phyloP scores from a whole-genome alignment of 2,113 vertebrate species.

The Myiagra hebetior region DNA sequence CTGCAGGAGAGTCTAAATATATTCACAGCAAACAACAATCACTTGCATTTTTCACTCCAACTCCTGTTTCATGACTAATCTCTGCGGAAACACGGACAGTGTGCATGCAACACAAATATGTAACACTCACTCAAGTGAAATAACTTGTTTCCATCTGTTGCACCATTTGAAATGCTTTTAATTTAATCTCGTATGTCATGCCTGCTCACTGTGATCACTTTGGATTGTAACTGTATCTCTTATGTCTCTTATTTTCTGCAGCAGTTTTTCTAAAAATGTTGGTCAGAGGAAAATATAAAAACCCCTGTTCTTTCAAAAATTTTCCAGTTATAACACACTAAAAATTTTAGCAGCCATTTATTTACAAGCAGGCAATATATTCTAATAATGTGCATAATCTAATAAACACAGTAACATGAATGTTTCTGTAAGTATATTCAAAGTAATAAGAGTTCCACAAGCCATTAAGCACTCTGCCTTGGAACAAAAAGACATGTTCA shows the following conservation, averaged over 20 bases:
- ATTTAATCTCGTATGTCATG: neutral
- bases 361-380: neutral
- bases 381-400: neutral
- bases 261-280: neutral
- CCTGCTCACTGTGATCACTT: neutral
- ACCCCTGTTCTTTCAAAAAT: rapidly evolving
- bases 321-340: neutral
- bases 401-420: neutral
- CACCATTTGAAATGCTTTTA: neutral
- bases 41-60: neutral
- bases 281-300: neutral
- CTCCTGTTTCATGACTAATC: neutral
- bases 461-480: neutral
- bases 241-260: neutral
- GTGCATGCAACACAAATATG: neutral
- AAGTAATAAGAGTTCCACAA: neutral
- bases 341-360: neutral
- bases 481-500: neutral
- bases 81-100: neutral
- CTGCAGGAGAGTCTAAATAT: neutral
- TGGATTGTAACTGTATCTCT: neutral
- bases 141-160: conserved; percentile 11
- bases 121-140: neutral
- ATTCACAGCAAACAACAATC: neutral
- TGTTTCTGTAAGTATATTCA: neutral